Evolutionary conservation across 2,113 vertebrate species (phyloP), one percentile per base, ranked within the genome.

Genomic region (Paralichthys olivaceus): DNA sequence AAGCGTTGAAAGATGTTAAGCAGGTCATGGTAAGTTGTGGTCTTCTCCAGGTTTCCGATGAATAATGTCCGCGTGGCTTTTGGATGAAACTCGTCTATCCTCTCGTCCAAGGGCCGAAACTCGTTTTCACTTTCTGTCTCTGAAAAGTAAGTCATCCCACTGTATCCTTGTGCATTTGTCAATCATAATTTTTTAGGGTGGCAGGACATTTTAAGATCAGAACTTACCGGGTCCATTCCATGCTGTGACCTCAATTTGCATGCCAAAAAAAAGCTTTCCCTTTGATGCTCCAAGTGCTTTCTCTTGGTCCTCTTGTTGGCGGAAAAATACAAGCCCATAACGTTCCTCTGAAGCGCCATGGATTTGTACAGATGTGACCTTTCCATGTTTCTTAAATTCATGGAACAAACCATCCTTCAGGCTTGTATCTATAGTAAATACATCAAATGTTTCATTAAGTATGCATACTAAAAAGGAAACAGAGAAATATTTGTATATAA

Each of bases 111-210:
- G 43, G 98, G 98, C 45, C 98, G 96, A 81, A 99, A 98, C 90
- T 99, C 98, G 73, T 99, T 99, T 93, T 99, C 98, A 0, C 98
- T 99, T 94, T 99, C 98, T 0, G 98, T 99, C 93, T 99, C 98
- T 99, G 87, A 72, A 77, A 84, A 55, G 74, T 53, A 69, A 22
- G 75, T 55, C 5, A 19, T 28, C 5, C 45, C 4, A 55, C 66
- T 55, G 15, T 69, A 49, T 83, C 53, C 20, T 28, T n/a, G 14
- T 43, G 11, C 8, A 22, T 55, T 69, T 69, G 8, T 6, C 12
- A 28, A 43, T 25, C 9, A 22, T 67, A 1, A 25, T 40, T 4
- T 69, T 71, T 34, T 67, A 40, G 4, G 37, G 9, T 4, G 70
- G 47, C 1, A 32, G 13, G n/a, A 62, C 7, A 67, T 19, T 25